Percentiles rank a stretch among this genome's conserved stretches.
Conservation (phyloP, 2,797 vertebrate genomes). For the Trematomus bernacchii region DNA sequence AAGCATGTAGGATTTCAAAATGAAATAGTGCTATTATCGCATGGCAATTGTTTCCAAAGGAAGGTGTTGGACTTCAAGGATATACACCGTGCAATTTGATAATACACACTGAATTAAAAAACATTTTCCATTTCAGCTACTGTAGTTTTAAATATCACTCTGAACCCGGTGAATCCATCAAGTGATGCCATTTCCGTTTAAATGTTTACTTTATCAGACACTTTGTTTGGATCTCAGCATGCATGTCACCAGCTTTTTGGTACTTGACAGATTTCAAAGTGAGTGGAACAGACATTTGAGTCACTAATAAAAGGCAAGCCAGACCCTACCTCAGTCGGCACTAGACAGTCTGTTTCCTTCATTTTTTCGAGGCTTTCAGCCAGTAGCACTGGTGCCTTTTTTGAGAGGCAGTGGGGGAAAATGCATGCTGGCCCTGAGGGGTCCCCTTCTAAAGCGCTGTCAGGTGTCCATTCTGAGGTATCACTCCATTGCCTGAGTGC, state of each 20-base stretch:
- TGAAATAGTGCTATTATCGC: neutral
- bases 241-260: neutral
- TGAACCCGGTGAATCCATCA: no score
- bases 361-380: conserved; percentile 21
- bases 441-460: conserved; percentile 40
- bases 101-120: no score
- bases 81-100: neutral
- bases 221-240: neutral
- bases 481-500: conserved; percentile 38
- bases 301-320: neutral
- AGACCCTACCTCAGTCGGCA: neutral
- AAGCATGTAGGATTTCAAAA: neutral
- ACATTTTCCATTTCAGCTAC: no score
- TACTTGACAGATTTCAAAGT: conserved; percentile 12
- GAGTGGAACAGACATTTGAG: conserved; percentile 7
- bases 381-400: conserved; percentile 12
- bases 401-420: conserved; percentile 20
- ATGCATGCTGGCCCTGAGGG: conserved; percentile 17
- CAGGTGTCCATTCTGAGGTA: conserved; percentile 44
- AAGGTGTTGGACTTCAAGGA: neutral
- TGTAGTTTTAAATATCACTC: no score
- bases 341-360: conserved; percentile 11
- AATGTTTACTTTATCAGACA: neutral
- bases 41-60: neutral
- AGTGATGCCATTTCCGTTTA: no score